Evolutionary conservation across 2,797 vertebrate species (phyloP).

Genomic region (Hylomyscus alleni): DNA sequence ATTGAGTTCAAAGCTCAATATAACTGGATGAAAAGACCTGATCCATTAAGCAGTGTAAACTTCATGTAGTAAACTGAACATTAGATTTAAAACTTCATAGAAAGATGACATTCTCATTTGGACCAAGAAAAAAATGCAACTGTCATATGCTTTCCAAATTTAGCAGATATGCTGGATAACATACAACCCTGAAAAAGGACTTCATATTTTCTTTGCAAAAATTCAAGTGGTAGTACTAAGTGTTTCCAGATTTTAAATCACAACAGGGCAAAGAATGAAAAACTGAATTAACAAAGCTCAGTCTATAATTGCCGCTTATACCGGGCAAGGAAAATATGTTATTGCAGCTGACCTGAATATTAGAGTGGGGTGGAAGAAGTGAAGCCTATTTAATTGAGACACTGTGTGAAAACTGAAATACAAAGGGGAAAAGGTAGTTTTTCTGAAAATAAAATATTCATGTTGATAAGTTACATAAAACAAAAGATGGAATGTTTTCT

Average conservation of each 20-base stretch:
- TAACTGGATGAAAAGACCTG: neutral
- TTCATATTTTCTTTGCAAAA: constrained; percentile 37
- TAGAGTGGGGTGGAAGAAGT: constrained; percentile 59
- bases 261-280: constrained; percentile 50
- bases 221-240: neutral
- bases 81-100: neutral
- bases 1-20: neutral
- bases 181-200: neutral
- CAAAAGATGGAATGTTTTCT: constrained; percentile 92
- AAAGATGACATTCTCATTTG: neutral
- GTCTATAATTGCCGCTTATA: constrained; percentile 71
- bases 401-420: constrained; percentile 83
- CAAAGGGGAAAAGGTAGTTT: constrained; percentile 86
- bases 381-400: constrained; percentile 82
- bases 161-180: neutral
- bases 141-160: neutral
- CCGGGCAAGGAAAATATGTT: constrained; percentile 72
- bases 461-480: constrained; percentile 92
- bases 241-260: constrained; percentile 61
- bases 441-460: constrained; percentile 91
- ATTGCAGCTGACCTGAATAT: constrained; percentile 83
- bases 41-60: neutral
- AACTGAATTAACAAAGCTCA: constrained; percentile 65
- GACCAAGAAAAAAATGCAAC: constrained; percentile 21
- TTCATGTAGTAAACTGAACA: neutral